Evolutionary conservation across 2,888 invertebrate species (phyloP), one percentile per base, ranked within the genome.

Genomic region (Ichneumon xanthorius): DNA sequence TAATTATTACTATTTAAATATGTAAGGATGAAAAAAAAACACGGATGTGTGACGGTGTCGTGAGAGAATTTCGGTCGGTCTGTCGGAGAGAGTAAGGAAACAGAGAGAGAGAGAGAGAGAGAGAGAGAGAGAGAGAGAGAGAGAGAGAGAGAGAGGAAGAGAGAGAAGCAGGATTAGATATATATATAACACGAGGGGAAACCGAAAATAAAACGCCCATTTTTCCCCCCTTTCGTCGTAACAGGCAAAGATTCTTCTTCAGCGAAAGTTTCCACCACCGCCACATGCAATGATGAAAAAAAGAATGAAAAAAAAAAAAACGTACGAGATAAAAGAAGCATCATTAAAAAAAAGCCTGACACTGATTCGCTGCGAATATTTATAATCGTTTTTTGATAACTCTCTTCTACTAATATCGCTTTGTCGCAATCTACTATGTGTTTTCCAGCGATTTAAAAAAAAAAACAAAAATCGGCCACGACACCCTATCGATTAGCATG

Each of bases 1-100:
- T 92, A 91, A 92, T 90, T 90, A 92, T 90, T 91, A 91, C 91
- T 92, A 91, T 90, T 92, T 91, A 92, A 61, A 91, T 90, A 91
- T 91, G 90, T 91, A 91, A 90, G 90, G 89, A 90, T 87, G 82
- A 55, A 75, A 68, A 48, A 67, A 68, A 48, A 63, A 79, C 79
- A 50, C 76, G 73, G 68, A 58, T 76, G 61, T 71, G 55, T 72
- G n/a, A 67, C 76, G 71, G 79, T 83, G 75, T 82, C 82, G 80
- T 72, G 70, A 75, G 67, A 63, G 58, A 71, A 77, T 63, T 63
- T 11, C 55, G 55, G 55, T 55, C 55, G 26, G 45, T 55, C 55
- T 9, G 55, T 55, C 22, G 26, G 45, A 80, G 63, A 40, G 14
- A 76, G 45, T 53, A 63, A 75, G 76, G 63, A 40, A 76, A 48